Base-by-base conservation (phyloP, 1,140 invertebrate species). In the Andrena cerasifolii region DNA sequence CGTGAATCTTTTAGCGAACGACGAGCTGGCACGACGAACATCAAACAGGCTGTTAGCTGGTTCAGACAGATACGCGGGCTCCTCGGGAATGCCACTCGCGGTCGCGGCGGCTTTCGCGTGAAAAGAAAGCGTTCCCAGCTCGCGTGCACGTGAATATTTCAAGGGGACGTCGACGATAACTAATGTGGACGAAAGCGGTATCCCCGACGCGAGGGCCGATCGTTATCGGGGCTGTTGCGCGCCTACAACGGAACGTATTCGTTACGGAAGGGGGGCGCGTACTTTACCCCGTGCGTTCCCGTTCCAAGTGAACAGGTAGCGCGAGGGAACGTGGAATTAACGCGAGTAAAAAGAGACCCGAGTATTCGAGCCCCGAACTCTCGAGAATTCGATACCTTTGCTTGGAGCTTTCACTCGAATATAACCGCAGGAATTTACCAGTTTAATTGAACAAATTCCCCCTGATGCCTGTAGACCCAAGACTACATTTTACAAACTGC, bases 1-100 rank as follows among this genome's bases (percentile, higher is more conserved):
- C 70, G 54, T 73, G 58, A 62, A 59, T 71, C 54, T 71, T 71
- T 71, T 40, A 47, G 24, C 58, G 45, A 40, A 59, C 40, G 40
- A 49, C 68, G 28, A 40, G 47, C 18, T 18, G 33, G 12, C 7
- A 21, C 49, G 49, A 6, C 16, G 16, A 49, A 53, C 47, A 65
- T 74, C 61, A 74, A 74, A 74, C 47, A 26, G 10, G 2, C 28
- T 8, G 18, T 36, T 36, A n/a, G 65, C 16, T 36, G 43, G 5
- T 28, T 54, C 16, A 26, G 24, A 31, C 3, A 0, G 31, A 16
- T 26, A 62, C 8, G 14, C 16, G 7, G 4, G 21, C 43, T 65
- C 16, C 33, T 43, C 7, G 33, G 7, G 6, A 28, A 65, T 4
- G 24, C 12, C 8, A 31, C 45, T 1, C 1, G 7, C 5, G n/a